Base-by-base conservation (phyloP, 2,888 invertebrate species). In the Campoletis raptor region DNA sequence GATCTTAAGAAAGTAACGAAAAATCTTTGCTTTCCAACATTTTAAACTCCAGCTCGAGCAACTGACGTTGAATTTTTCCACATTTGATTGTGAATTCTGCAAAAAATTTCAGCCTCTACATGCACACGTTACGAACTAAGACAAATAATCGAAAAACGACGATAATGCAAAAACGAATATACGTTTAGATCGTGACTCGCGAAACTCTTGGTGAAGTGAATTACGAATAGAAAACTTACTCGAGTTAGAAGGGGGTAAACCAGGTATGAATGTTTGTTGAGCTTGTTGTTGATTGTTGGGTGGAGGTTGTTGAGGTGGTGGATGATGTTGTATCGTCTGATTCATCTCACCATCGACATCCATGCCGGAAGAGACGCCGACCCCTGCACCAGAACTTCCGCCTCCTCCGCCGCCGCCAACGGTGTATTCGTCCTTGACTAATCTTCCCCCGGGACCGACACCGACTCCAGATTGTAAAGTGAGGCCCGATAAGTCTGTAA, bases 351-450 rank as follows among this genome's bases (percentile, higher is more conserved):
- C 95, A 88, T 96, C 96, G 57, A 96, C 95, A 87, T 96, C 96
- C 95, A 96, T 96, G 66, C 95, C 95, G 52, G 94, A 93, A 21
- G 94, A 91, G 48, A 91, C 94, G 12, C 94, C 94, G 0, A 95
- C 95, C 7, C 90, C 94, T 76, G 95, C 94, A 72, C 94, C 95
- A 91, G 95, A 94, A 57, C 94, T 93, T 37, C 90, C 90, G 83
- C 91, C 90, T 40, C 89, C 91, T 45, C 92, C 92, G 37, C 94
- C 94, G 69, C 96, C 96, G 3, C 97, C 97, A 36, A 97, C 97
- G 72, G 97, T 97, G 94, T 98, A 98, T 94, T 99, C 99, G 95
- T 98, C 98, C 95, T 98, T 98, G 48, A 98, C 98, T 90, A 98
- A 95, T 90, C 98, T 96, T 92, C 97, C 97, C 8, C 98, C 96